Base-by-base conservation (phyloP, 2,113 vertebrate genomes). In the Platysteira castanea region DNA sequence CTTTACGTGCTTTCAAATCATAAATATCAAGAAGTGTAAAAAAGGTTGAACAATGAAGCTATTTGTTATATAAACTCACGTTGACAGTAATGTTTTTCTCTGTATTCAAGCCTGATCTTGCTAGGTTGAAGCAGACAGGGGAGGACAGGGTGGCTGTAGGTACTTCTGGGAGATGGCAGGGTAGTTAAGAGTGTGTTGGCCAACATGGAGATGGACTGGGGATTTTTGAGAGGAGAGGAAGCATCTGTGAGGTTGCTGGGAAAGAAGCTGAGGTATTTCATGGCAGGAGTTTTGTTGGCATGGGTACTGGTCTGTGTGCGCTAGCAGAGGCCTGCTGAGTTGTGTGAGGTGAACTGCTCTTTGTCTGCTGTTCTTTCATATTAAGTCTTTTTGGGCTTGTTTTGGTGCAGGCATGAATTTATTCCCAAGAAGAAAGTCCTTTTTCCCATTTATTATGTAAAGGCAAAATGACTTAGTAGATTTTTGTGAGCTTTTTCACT, bases 401-500 rank as follows among this genome's bases (percentile, higher is more conserved):
- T 35, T 59, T 56, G 20, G 18, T 47, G 56, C 31, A 63, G 52
- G 35, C 7, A 0, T 64, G 81, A 65, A 23, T n/a, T 24, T 50
- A 20, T 78, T 87, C 15, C 59, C 64, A 59, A 47, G 27, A 63
- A 89, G n/a, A 28, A 87, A 42, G 47, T 88, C 17, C 7, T 7
- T 86, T 93, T 86, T 26, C 79, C 28, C 47, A 37, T 44, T 74
- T 70, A 30, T 94, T 86, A 54, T 70, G 31, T 88, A 42, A 80
- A 63, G 71, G 52, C 52, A 86, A 70, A 88, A 52, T 78, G 47
- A 42, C 75, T 56, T 24, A 94, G 75, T 50, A 80, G 87, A 74
- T 90, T 88, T 87, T 77, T 85, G 33, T 75, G 79, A 73, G 53
- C 47, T 84, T 92, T 94, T 77, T 24, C 42, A 47, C 26, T 85